A percentile compares a stretch with the other conserved stretches of the same genome.
These are phyloP conservation scores for Meloidogyne floridensis DNA, from an alignment of 1,140 invertebrate genomes.

Conservation along the genomic window DNA sequence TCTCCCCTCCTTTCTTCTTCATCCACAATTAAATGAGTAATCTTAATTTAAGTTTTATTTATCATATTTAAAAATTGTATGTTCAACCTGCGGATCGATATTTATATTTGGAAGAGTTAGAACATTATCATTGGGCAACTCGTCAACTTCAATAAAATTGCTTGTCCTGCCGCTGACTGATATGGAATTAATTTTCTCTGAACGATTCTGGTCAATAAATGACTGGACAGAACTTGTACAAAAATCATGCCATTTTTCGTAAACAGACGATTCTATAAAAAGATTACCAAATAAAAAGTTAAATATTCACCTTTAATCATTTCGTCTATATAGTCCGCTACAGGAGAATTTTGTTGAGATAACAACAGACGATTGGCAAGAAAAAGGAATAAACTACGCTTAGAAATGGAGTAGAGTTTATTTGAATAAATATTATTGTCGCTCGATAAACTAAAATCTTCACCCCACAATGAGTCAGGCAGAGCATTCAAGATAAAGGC, in stretches of 20 bases:
- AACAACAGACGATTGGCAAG: conserved; percentile 37
- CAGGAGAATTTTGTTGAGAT: conserved; percentile 24
- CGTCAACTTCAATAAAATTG: conserved; percentile 40
- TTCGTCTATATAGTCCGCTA: conserved; percentile 33
- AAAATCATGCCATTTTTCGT: conserved; percentile 36
- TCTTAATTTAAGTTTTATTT: not conserved
- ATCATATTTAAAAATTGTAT: not conserved
- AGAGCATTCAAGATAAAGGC: conserved; percentile 32
- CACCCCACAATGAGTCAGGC: conserved; percentile 12
- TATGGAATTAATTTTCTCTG: conserved; percentile 38
- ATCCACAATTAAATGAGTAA: not conserved
- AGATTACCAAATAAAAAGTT: not conserved
- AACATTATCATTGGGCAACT: conserved; percentile 26
- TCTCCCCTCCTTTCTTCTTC: not conserved
- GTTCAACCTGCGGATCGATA: conserved; percentile 9
- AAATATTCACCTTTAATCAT: conserved; percentile 38
- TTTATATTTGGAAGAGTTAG: conserved; percentile 22
- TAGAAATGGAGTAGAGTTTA: conserved; percentile 17
- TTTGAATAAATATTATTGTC: conserved; percentile 6
- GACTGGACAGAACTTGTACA: conserved; percentile 27
- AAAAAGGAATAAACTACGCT: conserved; percentile 41
- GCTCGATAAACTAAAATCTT: not conserved
- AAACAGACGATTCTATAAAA: conserved; percentile 31
- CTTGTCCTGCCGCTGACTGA: conserved; percentile 30
- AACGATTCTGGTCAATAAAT: conserved; percentile 42